A percentile compares a stretch with the other conserved stretches of the same genome.
Conservation (phyloP, 2,113 vertebrate genomes). For the Bothrops jararaca region DNA sequence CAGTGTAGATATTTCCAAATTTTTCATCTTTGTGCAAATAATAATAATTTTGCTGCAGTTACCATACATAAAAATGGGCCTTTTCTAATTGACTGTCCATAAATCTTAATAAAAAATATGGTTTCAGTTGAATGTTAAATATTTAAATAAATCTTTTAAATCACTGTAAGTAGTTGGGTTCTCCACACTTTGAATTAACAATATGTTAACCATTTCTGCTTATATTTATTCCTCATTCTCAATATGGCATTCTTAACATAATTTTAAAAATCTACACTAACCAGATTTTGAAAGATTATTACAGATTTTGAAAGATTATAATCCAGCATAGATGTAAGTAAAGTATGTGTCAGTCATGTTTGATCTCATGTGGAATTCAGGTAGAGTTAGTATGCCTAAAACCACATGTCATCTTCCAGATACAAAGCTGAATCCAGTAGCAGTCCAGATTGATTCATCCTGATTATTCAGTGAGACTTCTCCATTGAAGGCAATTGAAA, state of each 20-base stretch:
- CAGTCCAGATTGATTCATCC: not conserved
- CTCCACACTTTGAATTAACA: too few species aligned
- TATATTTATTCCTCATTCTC: not conserved
- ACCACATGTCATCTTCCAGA: not conserved
- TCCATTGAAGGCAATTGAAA: not conserved
- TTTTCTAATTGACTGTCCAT: not conserved
- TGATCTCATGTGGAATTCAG: not conserved
- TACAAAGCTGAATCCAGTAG: not conserved
- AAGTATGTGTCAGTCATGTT: not conserved
- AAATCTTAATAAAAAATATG: not conserved
- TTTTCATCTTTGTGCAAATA: not conserved
- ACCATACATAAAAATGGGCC: not conserved
- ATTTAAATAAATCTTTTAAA: too few species aligned
- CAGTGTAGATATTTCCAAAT: not conserved
- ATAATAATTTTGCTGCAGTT: not conserved
- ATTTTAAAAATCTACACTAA: not conserved
- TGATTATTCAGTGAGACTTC: not conserved
- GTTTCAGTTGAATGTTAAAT: too few species aligned
- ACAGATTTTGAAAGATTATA: not conserved
- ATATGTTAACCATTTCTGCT: too few species aligned
- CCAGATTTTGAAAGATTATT: not conserved
- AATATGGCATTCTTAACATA: not conserved
- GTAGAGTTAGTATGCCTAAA: not conserved
- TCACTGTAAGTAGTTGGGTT: too few species aligned
- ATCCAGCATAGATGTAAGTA: not conserved